Evolutionary conservation across 2,797 vertebrate species (phyloP).

Genomic region (Gallinago nigripennis): DNA sequence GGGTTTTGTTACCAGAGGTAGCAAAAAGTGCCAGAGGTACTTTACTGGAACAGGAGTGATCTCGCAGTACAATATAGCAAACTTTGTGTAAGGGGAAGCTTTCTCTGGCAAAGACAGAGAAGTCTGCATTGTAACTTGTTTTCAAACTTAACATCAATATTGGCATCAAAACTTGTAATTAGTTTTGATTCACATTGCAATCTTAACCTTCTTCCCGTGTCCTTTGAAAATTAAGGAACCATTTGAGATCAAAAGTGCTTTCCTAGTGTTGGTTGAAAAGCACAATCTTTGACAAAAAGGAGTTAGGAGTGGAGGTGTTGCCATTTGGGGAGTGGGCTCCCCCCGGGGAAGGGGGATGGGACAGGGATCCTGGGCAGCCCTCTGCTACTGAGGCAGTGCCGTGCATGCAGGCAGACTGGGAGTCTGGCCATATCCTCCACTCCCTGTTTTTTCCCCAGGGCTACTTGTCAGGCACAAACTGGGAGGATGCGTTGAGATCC

Average conservation of each 20-base stretch:
- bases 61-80: not conserved
- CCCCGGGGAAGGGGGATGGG: not conserved
- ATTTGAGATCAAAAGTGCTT: not conserved
- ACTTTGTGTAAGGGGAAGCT: not conserved
- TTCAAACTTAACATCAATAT: not conserved
- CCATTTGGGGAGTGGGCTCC: rapidly evolving
- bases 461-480: not conserved
- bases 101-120: not conserved
- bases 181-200: not conserved
- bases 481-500: rapidly evolving
- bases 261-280: not conserved
- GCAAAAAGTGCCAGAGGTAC: not conserved
- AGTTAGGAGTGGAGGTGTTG: not conserved
- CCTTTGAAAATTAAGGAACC: not conserved
- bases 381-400: rapidly evolving
- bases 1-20: not conserved
- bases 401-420: not conserved
- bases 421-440: not conserved
- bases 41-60: not conserved
- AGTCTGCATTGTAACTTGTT: not conserved
- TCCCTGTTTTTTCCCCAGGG: not conserved
- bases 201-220: not conserved
- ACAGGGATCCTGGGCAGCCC: not conserved
- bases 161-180: not conserved
- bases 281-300: not conserved